phyloP scores from a whole-genome alignment of 2,888 invertebrate genomes.

The Heliconius ethilla region DNA sequence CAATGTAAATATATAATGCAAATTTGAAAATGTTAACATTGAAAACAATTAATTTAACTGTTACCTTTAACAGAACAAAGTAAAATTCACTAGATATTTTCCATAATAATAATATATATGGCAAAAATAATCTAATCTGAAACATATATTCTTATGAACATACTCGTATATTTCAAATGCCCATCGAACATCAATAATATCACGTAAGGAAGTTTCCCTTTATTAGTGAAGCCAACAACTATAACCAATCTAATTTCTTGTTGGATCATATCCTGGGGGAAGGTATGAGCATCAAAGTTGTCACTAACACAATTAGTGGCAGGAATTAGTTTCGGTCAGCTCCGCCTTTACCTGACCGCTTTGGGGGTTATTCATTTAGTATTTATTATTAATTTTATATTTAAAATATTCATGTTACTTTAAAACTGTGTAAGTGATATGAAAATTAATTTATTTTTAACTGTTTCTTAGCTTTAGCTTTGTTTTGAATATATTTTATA shows the following conservation, averaged over 20 bases:
- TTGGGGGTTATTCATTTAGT: slow-evolving; percentile 65
- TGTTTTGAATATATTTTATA: neutral
- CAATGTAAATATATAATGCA: too few relatives aligned
- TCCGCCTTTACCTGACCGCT: slow-evolving; percentile 65
- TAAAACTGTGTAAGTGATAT: neutral
- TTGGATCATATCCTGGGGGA: slow-evolving; percentile 78
- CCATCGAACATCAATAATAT: slow-evolving; percentile 31
- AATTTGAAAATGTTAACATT: too few relatives aligned
- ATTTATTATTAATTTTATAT: neutral
- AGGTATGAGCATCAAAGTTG: slow-evolving; percentile 76
- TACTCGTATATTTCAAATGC: neutral
- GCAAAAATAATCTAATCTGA: neutral
- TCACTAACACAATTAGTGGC: slow-evolving; percentile 78
- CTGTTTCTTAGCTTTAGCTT: neutral
- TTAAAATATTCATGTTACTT: neutral
- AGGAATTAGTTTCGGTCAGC: slow-evolving; percentile 78
- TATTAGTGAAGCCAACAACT: slow-evolving; percentile 77
- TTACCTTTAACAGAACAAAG: too few relatives aligned
- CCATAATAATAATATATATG: neutral
- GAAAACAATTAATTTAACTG: too few relatives aligned
- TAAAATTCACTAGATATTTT: neutral
- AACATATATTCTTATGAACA: neutral
- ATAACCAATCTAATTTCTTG: slow-evolving; percentile 78
- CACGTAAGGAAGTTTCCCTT: slow-evolving; percentile 54
- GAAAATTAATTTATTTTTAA: neutral